Conservation (phyloP, 2,888 invertebrate genomes). For the Malthinus flaveolus region DNA sequence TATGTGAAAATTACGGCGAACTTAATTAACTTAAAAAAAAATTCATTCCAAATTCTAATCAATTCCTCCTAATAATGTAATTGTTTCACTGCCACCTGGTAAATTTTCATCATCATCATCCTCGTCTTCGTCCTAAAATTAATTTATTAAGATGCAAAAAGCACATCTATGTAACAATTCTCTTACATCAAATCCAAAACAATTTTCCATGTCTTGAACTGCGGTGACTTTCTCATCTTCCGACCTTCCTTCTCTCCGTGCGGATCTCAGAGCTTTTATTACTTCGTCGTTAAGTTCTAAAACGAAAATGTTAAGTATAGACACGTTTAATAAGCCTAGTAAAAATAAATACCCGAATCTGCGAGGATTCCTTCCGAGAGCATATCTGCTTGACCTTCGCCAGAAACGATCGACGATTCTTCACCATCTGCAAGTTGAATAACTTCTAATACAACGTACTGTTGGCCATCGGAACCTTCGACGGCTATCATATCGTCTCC, state of each 20-base stretch:
- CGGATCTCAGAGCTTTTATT: conserved; percentile 51
- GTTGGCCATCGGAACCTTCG: conserved; percentile 75
- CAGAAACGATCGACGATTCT: conserved; percentile 64
- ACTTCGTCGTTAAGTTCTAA: conserved; percentile 55
- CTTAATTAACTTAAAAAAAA: no score
- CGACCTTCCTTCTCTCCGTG: conserved; percentile 47
- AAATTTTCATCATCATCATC: conserved; percentile 54
- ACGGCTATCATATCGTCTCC: conserved; percentile 68
- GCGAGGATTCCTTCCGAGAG: conserved; percentile 54
- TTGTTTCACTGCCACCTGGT: conserved; percentile 47
- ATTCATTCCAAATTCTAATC: conserved; percentile 8
- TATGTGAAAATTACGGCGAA: no score
- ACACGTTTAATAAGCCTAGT: conserved; percentile 17
- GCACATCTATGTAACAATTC: background rate
- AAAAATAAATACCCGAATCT: conserved; percentile 42
- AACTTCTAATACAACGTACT: conserved; percentile 89
- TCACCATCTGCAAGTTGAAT: conserved; percentile 75
- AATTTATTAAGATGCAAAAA: background rate
- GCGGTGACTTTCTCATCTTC: conserved; percentile 52
- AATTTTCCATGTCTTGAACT: conserved; percentile 74
- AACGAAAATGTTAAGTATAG: conserved; percentile 1
- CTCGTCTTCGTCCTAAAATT: conserved; percentile 53
- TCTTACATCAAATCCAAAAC: conserved; percentile 83
- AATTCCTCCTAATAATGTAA: conserved; percentile 45
- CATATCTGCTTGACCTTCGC: conserved; percentile 55